Percentiles rank a stretch among this genome's conserved stretches.
Evolutionary conservation across 2,888 invertebrate genomes (phyloP).

Genomic region (Chirona hameri): DNA sequence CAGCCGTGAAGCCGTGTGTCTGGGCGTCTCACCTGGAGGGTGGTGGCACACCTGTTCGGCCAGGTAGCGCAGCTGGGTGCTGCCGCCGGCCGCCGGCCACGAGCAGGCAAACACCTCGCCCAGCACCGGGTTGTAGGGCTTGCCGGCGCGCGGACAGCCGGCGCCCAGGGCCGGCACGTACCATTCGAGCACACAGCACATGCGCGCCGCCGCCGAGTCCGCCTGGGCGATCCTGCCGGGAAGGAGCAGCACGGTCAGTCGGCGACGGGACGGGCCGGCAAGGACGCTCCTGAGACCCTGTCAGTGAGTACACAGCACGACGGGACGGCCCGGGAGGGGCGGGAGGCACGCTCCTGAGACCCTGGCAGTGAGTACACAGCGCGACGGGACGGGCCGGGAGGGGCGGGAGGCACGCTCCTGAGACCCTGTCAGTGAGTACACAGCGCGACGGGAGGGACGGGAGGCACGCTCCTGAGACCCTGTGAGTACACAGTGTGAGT

Average conservation of each 20-base stretch:
- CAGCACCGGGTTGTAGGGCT: slow-evolving; percentile 55
- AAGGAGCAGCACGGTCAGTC: not conserved
- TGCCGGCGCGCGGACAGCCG: slow-evolving; percentile 48
- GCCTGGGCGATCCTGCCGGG: slow-evolving; percentile 68
- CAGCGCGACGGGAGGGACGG: no score
- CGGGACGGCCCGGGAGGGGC: no score
- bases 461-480: no score
- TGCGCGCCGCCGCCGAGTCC: slow-evolving; percentile 78
- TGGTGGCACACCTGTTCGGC: slow-evolving; percentile 55
- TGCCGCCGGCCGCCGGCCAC: slow-evolving; percentile 46
- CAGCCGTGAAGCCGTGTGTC: not conserved
- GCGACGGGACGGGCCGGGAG: no score
- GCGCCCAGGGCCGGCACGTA: slow-evolving; percentile 50
- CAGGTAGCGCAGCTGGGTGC: slow-evolving; percentile 44
- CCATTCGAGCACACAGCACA: slow-evolving; percentile 57
- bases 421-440: no score
- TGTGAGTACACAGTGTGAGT: no score
- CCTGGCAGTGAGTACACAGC: no score
- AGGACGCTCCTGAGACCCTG: no score
- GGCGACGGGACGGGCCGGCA: not conserved
- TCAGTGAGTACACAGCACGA: no score
- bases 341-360: no score
- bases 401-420: no score
- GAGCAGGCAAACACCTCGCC: slow-evolving; percentile 55
- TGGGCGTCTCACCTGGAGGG: slow-evolving; percentile 48